Percentiles rank a stretch among this genome's conserved stretches.
phyloP scores from a whole-genome alignment of 2,888 invertebrate genomes.

The Heliconius ethilla region DNA sequence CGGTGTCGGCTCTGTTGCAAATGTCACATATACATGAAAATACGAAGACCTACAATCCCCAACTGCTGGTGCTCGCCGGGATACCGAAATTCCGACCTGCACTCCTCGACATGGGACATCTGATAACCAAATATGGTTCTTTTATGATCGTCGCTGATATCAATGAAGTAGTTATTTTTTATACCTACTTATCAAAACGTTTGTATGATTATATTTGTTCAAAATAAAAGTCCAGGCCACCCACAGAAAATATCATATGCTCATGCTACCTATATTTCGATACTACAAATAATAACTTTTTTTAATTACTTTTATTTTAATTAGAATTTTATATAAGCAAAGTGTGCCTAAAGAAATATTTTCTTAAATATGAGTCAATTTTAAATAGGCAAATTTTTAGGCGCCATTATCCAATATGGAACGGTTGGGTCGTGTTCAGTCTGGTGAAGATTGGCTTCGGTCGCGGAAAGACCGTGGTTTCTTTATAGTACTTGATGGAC shows the following conservation, averaged over 20 bases:
- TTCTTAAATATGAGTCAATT: not conserved
- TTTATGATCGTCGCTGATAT: constrained; percentile 92
- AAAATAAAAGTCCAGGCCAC: too few relatives aligned
- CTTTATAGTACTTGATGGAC: constrained; percentile 87
- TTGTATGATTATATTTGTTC: too few relatives aligned
- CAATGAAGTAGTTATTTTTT: constrained; percentile 79
- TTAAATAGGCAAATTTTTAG: constrained; percentile 13
- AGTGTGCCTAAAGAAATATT: not conserved
- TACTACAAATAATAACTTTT: not conserved
- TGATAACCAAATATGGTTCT: constrained; percentile 92
- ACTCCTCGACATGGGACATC: constrained; percentile 90
- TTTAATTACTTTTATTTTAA: not conserved
- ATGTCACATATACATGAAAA: constrained; percentile 90
- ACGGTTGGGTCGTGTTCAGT: constrained; percentile 73
- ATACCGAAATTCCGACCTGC: constrained; percentile 89
- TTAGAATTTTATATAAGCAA: not conserved
- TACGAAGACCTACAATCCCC: constrained; percentile 96
- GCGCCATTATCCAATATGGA: constrained; percentile 73
- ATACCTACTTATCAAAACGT: too few relatives aligned
- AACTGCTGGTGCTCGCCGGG: constrained; percentile 89
- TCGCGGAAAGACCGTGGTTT: constrained; percentile 90
- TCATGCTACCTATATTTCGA: not conserved
- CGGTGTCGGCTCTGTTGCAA: constrained; percentile 88
- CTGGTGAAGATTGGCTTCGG: constrained; percentile 87
- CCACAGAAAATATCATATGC: too few relatives aligned